These are phyloP conservation scores for Heterodera filipjevi DNA, from an alignment of 2,888 invertebrate genomes.

Conservation along the genomic window DNA sequence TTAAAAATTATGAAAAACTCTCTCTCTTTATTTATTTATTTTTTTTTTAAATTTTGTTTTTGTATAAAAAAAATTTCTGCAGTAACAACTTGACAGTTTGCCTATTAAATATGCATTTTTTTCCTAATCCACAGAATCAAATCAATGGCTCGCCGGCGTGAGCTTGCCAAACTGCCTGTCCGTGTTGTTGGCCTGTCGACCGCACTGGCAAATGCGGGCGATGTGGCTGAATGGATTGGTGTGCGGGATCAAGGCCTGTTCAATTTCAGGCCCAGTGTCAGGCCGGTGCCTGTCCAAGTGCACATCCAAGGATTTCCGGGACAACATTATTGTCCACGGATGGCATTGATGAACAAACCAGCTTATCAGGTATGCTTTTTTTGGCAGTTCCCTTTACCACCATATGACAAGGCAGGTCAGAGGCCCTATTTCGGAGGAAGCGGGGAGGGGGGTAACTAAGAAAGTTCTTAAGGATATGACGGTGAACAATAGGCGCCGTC, in stretches of 20 bases:
- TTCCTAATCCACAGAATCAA: slow-evolving; percentile 57
- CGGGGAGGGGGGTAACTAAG: no score
- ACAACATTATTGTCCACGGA: slow-evolving; percentile 96
- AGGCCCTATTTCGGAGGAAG: no score
- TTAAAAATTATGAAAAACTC: background rate
- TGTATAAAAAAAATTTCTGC: no score
- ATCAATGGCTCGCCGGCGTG: slow-evolving; percentile 52
- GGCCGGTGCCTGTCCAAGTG: slow-evolving; percentile 92
- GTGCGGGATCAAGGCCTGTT: slow-evolving; percentile 81
- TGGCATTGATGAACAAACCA: slow-evolving; percentile 99
- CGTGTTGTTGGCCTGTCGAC: slow-evolving; percentile 94
- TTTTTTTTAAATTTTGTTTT: background rate
- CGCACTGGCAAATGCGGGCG: slow-evolving; percentile 93
- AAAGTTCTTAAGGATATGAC: no score
- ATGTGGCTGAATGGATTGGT: slow-evolving; percentile 92
- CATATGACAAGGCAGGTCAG: no score
- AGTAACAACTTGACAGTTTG: background rate
- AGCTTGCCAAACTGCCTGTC: slow-evolving; percentile 69
- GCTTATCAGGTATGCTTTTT: slow-evolving; percentile 77
- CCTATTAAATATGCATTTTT: no score
- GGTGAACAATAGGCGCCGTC: no score
- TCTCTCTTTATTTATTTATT: no score
- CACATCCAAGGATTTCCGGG: slow-evolving; percentile 94
- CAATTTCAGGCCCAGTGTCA: slow-evolving; percentile 95
- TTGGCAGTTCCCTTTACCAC: background rate